Percentiles rank a stretch among this genome's conserved stretches.
Evolutionary conservation across 1,140 invertebrate genomes (phyloP).

Genomic region (Drosophila sucinea): DNA sequence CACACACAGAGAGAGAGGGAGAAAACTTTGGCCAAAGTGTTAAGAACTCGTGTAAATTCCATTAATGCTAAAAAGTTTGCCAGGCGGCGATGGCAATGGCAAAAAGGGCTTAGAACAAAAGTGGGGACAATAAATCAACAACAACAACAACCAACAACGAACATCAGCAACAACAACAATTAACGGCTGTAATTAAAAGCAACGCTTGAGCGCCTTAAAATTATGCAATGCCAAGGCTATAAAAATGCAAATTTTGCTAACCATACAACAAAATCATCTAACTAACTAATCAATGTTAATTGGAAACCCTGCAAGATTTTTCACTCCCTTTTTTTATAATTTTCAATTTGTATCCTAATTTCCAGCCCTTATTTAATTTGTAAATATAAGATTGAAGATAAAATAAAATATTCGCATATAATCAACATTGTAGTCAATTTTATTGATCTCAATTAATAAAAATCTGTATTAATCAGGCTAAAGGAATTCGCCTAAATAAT

Average conservation of each 20-base stretch:
- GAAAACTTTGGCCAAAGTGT: constrained; percentile 66
- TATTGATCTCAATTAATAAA: too few relatives aligned
- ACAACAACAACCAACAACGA: constrained; percentile 6
- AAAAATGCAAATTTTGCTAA: constrained; percentile 64
- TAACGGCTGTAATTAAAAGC: constrained; percentile 52
- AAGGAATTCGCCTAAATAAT: too few relatives aligned
- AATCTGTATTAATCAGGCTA: too few relatives aligned
- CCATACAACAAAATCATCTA: constrained; percentile 26
- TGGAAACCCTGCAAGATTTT: constrained; percentile 37
- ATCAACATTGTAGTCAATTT: too few relatives aligned
- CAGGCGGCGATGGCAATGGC: constrained; percentile 20
- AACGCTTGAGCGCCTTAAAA: constrained; percentile 45
- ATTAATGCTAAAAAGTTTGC: constrained; percentile 65
- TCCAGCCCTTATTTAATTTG: too few relatives aligned
- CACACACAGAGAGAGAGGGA: background rate
- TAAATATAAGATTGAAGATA: too few relatives aligned
- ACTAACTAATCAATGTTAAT: constrained; percentile 73
- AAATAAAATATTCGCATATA: too few relatives aligned
- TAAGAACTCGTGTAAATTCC: constrained; percentile 78
- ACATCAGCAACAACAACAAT: constrained; percentile 19
- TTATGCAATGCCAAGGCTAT: constrained; percentile 68
- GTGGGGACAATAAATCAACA: constrained; percentile 6
- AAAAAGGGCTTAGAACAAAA: constrained; percentile 19
- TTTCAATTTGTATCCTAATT: constrained; percentile 44
- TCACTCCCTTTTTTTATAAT: background rate